Percentiles rank a stretch among this genome's conserved stretches.
phyloP scores from a whole-genome alignment of 1,140 invertebrate genomes.

The Agraylea sexmaculata region DNA sequence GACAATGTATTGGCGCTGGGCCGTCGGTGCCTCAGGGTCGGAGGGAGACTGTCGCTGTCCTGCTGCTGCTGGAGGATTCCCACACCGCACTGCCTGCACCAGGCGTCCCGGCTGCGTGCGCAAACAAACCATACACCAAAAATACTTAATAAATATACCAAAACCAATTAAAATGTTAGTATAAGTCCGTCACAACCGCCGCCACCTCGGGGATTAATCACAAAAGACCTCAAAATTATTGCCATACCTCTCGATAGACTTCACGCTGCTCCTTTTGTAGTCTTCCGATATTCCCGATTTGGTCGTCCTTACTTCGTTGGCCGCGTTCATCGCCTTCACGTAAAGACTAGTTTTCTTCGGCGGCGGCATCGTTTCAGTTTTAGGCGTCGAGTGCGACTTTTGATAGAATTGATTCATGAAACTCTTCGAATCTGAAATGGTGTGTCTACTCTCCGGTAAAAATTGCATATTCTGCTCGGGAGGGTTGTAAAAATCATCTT shows the following conservation, averaged over 20 bases:
- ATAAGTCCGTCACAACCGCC: neutral
- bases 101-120: slow-evolving; percentile 13
- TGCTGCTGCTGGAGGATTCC: slow-evolving; percentile 18
- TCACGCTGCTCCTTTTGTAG: too few species aligned
- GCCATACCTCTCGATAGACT: too few species aligned
- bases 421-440: neutral
- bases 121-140: too few species aligned
- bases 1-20: slow-evolving; percentile 27
- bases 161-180: too few species aligned
- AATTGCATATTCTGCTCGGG: slow-evolving; percentile 28
- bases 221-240: too few species aligned
- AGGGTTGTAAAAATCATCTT: slow-evolving; percentile 36
- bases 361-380: slow-evolving; percentile 9
- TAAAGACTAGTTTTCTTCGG: neutral
- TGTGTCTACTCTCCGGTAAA: slow-evolving; percentile 20
- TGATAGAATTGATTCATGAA: slow-evolving; percentile 23
- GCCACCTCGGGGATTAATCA: neutral
- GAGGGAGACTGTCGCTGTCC: slow-evolving; percentile 23
- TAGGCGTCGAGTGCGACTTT: slow-evolving; percentile 25
- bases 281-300: too few species aligned
- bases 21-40: slow-evolving; percentile 26
- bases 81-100: slow-evolving; percentile 24
- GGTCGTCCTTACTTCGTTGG: too few species aligned
- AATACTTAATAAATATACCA: too few species aligned
- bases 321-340: too few species aligned